Evolutionary conservation across 2,888 invertebrate species (phyloP).

Genomic region (Harpagoxenus sublaevis): DNA sequence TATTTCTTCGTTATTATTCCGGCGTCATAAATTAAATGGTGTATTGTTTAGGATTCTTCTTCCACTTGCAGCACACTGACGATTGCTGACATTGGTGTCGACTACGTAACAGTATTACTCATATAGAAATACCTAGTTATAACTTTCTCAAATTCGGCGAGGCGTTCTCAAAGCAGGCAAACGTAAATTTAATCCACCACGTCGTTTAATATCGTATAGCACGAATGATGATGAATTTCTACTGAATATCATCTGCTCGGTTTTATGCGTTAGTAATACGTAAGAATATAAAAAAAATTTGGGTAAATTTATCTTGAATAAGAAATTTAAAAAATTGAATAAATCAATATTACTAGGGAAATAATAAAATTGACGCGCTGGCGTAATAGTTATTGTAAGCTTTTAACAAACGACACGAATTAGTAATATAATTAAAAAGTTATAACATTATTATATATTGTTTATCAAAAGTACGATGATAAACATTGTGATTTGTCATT

Average conservation of each 20-base stretch:
- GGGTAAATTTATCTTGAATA: neutral
- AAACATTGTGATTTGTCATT: constrained; percentile 24
- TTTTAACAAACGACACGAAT: constrained; percentile 15
- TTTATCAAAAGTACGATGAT: constrained; percentile 45
- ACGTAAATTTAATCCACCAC: constrained; percentile 22
- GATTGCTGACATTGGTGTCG: neutral
- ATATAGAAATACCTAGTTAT: constrained; percentile 18
- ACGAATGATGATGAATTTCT: constrained; percentile 12
- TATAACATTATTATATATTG: constrained; percentile 1
- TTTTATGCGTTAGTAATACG: neutral
- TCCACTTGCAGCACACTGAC: neutral
- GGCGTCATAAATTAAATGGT: constrained; percentile 26
- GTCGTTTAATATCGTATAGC: constrained; percentile 18
- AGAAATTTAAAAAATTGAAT: neutral
- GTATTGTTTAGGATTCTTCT: constrained; percentile 31
- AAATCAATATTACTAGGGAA: neutral
- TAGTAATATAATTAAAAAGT: constrained; percentile 38
- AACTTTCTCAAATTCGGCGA: constrained; percentile 21
- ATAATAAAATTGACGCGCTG: neutral
- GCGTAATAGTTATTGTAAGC: neutral
- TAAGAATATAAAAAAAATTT: neutral
- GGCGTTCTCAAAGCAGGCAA: constrained; percentile 22
- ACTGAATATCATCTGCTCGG: constrained; percentile 18
- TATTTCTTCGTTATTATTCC: constrained; percentile 35
- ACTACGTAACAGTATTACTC: neutral